Percentiles rank a stretch among this genome's conserved stretches.
These are phyloP conservation scores for Semicossyphus pulcher DNA, from an alignment of 2,113 vertebrate species.

Conservation along the genomic window DNA sequence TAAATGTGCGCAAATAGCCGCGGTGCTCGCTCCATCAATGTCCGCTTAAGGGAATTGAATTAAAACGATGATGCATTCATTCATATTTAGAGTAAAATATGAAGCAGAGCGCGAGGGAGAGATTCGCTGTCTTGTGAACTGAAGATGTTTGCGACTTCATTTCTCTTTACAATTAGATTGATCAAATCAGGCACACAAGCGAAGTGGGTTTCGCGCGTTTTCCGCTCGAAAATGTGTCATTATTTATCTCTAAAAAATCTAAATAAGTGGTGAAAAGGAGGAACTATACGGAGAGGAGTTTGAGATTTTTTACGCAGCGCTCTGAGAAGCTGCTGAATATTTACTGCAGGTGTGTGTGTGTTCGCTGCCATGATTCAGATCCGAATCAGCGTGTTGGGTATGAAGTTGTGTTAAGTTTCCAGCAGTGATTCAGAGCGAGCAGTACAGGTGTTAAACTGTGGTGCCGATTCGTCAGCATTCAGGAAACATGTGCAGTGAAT, in stretches of 20 bases:
- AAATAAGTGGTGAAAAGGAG: neutral
- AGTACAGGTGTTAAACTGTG: neutral
- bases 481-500: neutral
- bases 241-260: neutral
- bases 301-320: constrained; percentile 45
- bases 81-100: neutral
- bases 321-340: neutral
- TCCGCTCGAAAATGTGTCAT: neutral
- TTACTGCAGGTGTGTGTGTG: constrained; percentile 23
- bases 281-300: neutral
- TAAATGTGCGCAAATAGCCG: constrained; percentile 32
- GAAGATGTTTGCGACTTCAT: neutral
- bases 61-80: constrained; percentile 29
- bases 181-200: neutral
- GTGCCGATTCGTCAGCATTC: neutral
- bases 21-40: constrained; percentile 14
- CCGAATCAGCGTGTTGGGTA: neutral
- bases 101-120: neutral
- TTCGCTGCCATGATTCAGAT: neutral
- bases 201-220: neutral
- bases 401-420: constrained; percentile 62
- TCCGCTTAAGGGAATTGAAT: constrained; percentile 4
- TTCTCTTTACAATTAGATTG: neutral
- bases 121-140: neutral
- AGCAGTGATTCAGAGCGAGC: neutral